Conservation (phyloP, 2,797 vertebrate genomes). For the Siniperca undulata region DNA sequence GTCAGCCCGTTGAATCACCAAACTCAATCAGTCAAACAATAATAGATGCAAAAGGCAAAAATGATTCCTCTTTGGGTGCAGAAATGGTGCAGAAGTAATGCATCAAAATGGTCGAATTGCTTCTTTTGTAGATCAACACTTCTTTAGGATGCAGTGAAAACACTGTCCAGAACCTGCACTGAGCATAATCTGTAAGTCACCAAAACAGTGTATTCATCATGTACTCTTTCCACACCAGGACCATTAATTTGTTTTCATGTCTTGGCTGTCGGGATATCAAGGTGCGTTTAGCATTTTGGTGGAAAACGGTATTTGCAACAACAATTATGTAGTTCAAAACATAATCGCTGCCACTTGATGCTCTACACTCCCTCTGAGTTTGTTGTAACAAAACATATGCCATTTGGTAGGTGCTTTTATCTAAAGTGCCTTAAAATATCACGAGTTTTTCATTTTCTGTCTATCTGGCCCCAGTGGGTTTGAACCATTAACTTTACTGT, state of each 20-base stretch:
- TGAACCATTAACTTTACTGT: slow-evolving; percentile 49
- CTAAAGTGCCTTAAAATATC: slow-evolving; percentile 50
- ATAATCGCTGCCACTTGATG: slow-evolving; percentile 40
- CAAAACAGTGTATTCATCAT: slow-evolving; percentile 11
- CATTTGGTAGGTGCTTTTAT: slow-evolving; percentile 52
- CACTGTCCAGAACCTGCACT: slow-evolving; percentile 11
- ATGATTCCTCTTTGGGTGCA: neutral
- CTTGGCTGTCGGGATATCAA: slow-evolving; percentile 47
- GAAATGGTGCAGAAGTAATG: neutral
- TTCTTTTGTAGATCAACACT: slow-evolving; percentile 5
- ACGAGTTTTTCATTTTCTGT: slow-evolving; percentile 33
- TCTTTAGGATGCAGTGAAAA: slow-evolving; percentile 7
- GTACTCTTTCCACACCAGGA: slow-evolving; percentile 15
- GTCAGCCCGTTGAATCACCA: slow-evolving; percentile 8
- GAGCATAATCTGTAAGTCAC: slow-evolving; percentile 6
- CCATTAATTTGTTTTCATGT: slow-evolving; percentile 50
- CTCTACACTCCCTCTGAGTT: slow-evolving; percentile 10
- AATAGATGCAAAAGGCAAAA: slow-evolving; percentile 19
- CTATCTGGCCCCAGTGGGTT: slow-evolving; percentile 22
- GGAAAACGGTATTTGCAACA: slow-evolving; percentile 60
- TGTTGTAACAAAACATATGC: slow-evolving; percentile 27
- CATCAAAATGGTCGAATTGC: neutral
- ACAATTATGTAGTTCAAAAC: slow-evolving; percentile 56
- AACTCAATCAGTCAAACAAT: slow-evolving; percentile 21
- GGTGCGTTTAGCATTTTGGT: slow-evolving; percentile 36